These are phyloP conservation scores for Coracias cyanogaster DNA, from an alignment of 2,797 vertebrate genomes.

Conservation along the genomic window DNA sequence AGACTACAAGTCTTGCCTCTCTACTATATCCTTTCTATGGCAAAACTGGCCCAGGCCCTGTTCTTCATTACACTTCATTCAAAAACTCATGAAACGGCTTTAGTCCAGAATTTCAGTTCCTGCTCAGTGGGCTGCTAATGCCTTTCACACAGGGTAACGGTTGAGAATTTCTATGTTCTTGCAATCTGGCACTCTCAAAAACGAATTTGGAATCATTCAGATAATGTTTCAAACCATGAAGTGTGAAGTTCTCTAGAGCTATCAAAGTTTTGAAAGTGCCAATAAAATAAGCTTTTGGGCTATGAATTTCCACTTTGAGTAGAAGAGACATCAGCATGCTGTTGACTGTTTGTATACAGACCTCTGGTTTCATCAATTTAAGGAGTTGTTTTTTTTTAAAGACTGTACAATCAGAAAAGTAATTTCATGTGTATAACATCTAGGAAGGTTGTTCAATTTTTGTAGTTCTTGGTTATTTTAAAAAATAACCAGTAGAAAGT, in stretches of 20 bases:
- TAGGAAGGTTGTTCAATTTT: neutral
- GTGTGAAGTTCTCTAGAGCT: neutral
- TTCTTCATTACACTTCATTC: neutral
- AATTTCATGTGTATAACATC: neutral
- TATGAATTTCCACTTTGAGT: neutral
- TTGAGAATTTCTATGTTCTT: neutral
- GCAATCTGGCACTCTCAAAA: neutral
- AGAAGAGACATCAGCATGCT: neutral
- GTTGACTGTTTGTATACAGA: neutral
- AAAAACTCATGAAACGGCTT: neutral
- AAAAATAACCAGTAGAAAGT: neutral
- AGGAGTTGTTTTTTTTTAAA: neutral
- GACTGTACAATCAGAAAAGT: neutral
- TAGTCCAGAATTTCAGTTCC: neutral
- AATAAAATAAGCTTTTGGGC: neutral
- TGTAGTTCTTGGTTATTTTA: neutral
- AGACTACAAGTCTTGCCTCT: rapidly evolving
- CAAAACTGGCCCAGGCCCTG: neutral
- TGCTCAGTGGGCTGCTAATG: neutral
- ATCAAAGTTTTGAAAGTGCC: neutral
- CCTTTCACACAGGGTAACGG: neutral
- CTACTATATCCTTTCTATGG: rapidly evolving
- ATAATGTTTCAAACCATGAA: neutral
- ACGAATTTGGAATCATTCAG: neutral
- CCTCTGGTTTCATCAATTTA: neutral